Base-by-base conservation (phyloP, 2,113 vertebrate species). In the Syngnathus floridae region DNA sequence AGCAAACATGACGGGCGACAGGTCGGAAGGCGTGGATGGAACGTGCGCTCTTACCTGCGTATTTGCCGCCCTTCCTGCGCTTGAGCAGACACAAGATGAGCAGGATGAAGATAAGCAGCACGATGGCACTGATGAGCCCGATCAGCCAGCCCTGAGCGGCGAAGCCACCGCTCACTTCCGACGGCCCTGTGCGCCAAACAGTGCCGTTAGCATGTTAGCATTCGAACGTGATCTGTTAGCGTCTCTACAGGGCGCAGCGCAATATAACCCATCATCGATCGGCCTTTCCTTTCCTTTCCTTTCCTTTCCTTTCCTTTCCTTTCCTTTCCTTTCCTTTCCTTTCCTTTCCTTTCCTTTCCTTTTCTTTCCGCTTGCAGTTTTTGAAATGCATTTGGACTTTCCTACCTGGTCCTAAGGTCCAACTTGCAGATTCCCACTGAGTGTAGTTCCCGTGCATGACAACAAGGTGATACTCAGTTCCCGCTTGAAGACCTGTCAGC, bases 51-150 rank as follows among this genome's bases (percentile, higher is more conserved):
- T 35, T 84, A 94, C 94, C 94, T 81, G 94, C 93, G 65, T 95
- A 95, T 76, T 95, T 96, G 61, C 93, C 94, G 0, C 94, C 94
- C 66, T 92, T 93, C 78, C 92, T 94, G 72, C 92, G 92, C 75
- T 94, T 95, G 86, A 96, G 89, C 57, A 95, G 92, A 79, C 94
- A 96, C 63, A 95, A 89, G 59, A 94, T 90, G 51, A 96, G 87
- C 62, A 95, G 79, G 17, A 94, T 75, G 1, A 96, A 90, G 6
- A 94, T 72, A 46, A 95, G 78, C 59, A 96, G 90, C 14, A 94
- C 62, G 7, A 92, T 64, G 65, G 93, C 92, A 0, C 92, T 93
- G 77, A 94, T 89, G 51, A 95, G 91, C 36, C 92, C 93, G 0
- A 95, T 94, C 78, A 96, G 90, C 94, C 94, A 96, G 71, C 93